Base-by-base conservation (phyloP, 2,113 vertebrate species). In the Enhydra lutris region DNA sequence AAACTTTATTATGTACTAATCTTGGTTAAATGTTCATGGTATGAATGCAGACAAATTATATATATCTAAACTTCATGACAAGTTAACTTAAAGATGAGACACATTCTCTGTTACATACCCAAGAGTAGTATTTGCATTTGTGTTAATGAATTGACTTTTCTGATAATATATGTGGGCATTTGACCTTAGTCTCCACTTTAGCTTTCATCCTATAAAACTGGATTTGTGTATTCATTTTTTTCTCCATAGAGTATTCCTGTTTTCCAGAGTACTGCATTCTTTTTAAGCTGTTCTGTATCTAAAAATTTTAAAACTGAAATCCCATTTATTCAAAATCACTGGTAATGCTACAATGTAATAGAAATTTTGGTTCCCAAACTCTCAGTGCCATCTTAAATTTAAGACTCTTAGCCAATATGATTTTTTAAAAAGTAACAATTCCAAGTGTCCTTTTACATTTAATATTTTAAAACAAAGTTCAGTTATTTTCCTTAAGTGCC, bases 201-300 rank as follows among this genome's bases (percentile, higher is more conserved):
- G 34, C 59, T 91, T 55, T 97, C 36, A 84, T 47, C 23, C 7
- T 59, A 45, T 71, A 81, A 90, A 97, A 85, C 52, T 96, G 21
- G 31, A 73, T 78, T 90, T 93, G 7, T 90, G 1, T 87, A 76
- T 86, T 92, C 50, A 36, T 0, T 42, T 94, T 71, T 96, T 61
- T 39, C 20, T 82, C n/a, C 31, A 78, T 86, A n/a, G 55, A 61
- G 20, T 59, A 86, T 92, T 86, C 57, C 24, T 86, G 2, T 89
- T 94, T 86, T 6, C 55, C 26, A 59, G 21, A 86, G 57, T 55
- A 82, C 7, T 69, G 15, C 14, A 69, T 85, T n/a, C 29, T 92
- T 95, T 94, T 96, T 36, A 76, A 57, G 42, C n/a, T 90, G 21
- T 96, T 94, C 6, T 50, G 9, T 65, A 95, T 74, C 39, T 88